These are phyloP conservation scores for Drosophila nigrodunni DNA, from an alignment of 1,140 invertebrate genomes.

Conservation along the genomic window DNA sequence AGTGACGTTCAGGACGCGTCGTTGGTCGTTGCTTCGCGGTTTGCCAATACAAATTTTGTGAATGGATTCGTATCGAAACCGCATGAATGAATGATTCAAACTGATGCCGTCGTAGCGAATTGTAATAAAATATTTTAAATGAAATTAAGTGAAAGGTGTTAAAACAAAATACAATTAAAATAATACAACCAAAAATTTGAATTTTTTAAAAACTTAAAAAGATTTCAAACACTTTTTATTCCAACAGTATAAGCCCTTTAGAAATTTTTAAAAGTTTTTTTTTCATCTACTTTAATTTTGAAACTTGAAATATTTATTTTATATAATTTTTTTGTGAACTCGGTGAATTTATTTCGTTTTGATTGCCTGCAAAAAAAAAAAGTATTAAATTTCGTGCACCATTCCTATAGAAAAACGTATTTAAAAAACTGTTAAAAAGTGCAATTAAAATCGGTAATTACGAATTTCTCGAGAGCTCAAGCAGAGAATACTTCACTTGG, in stretches of 20 bases:
- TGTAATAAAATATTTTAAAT: slow-evolving; percentile 13
- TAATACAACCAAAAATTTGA: neutral
- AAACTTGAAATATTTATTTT: neutral
- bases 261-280: no score
- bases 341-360: neutral
- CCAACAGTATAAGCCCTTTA: no score
- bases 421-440: neutral
- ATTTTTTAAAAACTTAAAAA: neutral
- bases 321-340: neutral
- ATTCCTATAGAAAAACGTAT: neutral
- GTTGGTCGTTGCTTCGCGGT: slow-evolving; percentile 55
- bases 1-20: slow-evolving; percentile 66
- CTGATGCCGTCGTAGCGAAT: slow-evolving; percentile 3
- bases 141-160: slow-evolving; percentile 20
- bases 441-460: slow-evolving; percentile 8
- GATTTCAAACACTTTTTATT: neutral
- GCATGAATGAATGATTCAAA: slow-evolving; percentile 45
- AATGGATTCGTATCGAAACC: slow-evolving; percentile 39
- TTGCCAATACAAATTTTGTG: slow-evolving; percentile 49
- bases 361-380: neutral
- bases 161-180: slow-evolving; percentile 1
- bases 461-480: neutral
- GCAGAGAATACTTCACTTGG: slow-evolving; percentile 11
- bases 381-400: neutral
- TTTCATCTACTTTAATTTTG: neutral